Percentiles rank a stretch among this genome's conserved stretches.
Evolutionary conservation across 2,888 invertebrate species (phyloP).

Genomic region (Leucania comma): DNA sequence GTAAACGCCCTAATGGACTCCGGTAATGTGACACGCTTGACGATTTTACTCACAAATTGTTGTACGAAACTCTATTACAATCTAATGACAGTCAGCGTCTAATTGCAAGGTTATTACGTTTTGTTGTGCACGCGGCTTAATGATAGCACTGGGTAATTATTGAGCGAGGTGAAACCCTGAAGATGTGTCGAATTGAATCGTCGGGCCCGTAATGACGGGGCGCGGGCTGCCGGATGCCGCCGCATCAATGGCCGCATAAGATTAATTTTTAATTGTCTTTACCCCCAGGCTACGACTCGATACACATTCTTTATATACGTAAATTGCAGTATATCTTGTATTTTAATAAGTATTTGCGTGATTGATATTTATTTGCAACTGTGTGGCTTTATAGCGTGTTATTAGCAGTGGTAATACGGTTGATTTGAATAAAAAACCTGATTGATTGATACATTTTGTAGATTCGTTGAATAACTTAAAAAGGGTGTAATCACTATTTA

Average conservation of each 20-base stretch:
- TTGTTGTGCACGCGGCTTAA: conserved; percentile 88
- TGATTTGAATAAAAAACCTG: conserved; percentile 46
- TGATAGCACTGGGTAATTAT: conserved; percentile 87
- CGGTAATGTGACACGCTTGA: conserved; percentile 91
- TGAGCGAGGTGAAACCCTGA: conserved; percentile 89
- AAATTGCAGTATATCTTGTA: conserved; percentile 69
- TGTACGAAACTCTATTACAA: conserved; percentile 90
- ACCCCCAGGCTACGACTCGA: conserved; percentile 73
- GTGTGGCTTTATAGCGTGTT: conserved; percentile 56
- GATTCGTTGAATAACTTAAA: conserved; percentile 24
- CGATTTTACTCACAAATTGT: conserved; percentile 91
- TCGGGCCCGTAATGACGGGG: conserved; percentile 78
- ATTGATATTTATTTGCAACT: conserved; percentile 66
- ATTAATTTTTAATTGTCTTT: conserved; percentile 84
- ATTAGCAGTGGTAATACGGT: conserved; percentile 59
- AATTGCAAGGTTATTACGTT: conserved; percentile 90
- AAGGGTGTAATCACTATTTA: conserved; percentile 14
- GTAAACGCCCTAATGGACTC: conserved; percentile 90
- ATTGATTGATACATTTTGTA: conserved; percentile 62
- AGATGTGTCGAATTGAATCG: conserved; percentile 90
- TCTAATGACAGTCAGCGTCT: conserved; percentile 90
- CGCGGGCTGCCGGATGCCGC: conserved; percentile 74
- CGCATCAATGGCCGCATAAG: conserved; percentile 79
- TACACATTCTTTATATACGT: conserved; percentile 64
- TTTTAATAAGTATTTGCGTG: conserved; percentile 63